phyloP scores from a whole-genome alignment of 1,140 invertebrate species.

The Trypoxylus dichotomus region DNA sequence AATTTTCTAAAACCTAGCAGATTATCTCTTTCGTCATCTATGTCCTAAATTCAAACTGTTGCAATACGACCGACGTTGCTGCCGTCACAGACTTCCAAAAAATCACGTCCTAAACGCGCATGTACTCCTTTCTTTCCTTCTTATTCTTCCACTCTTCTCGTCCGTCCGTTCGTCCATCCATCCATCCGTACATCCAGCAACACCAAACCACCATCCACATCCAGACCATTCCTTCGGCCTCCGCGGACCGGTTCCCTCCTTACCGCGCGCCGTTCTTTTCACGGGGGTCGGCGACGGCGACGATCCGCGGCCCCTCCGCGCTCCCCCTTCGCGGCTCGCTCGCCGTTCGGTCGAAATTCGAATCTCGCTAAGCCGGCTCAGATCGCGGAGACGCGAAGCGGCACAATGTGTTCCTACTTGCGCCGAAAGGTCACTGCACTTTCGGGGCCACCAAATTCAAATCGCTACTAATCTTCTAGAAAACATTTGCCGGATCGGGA shows the following conservation, averaged over 20 bases:
- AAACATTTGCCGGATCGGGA: constrained; percentile 36
- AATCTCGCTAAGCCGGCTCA: constrained; percentile 38
- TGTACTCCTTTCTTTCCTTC: neutral
- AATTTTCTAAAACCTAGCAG: neutral
- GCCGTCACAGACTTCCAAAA: neutral
- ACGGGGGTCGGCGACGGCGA: neutral
- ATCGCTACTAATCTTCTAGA: constrained; percentile 44
- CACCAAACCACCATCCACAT: neutral
- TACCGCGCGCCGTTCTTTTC: neutral
- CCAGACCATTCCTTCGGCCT: neutral
- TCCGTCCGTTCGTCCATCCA: neutral
- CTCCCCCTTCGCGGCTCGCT: neutral
- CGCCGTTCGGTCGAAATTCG: constrained; percentile 1
- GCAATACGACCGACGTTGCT: neutral
- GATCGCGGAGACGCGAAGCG: constrained; percentile 41
- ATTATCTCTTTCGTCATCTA: neutral
- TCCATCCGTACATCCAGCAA: too few relatives aligned
- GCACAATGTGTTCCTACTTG: constrained; percentile 51
- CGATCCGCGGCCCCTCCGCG: neutral
- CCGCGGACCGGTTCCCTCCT: constrained; percentile 7
- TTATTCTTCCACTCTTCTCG: neutral
- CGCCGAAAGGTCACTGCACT: constrained; percentile 49
- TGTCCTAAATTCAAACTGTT: neutral
- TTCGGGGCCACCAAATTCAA: constrained; percentile 48
- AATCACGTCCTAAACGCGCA: neutral